Evolutionary conservation across 2,888 invertebrate genomes (phyloP), one percentile per base, ranked within the genome.

Genomic region (Cyclophora albipunctata): DNA sequence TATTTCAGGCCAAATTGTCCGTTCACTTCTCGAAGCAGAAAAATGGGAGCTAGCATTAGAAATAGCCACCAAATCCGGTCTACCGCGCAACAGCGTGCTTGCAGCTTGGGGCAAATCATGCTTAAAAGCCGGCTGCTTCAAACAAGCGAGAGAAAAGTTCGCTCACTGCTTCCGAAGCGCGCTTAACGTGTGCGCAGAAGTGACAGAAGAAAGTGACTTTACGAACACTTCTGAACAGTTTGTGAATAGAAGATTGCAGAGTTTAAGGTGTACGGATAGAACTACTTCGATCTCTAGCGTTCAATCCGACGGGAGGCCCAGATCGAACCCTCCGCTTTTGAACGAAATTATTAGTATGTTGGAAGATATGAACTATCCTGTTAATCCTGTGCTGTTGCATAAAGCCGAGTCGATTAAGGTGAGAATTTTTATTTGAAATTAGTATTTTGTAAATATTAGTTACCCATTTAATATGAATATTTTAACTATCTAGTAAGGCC

Each of bases 21-120:
- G 95, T 52, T 92, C 93, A 45, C 81, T 97, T 3, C 88, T 97
- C n/a, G 93, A 95, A 77, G 92, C 93, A 1, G 97, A 97, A 69
- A 92, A 96, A 69, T 96, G 96, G 94, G 91, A 93, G 52, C 76
- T 97, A 43, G 97, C 95, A 0, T 70, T 95, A 49, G 94, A 95
- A 69, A 93, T 98, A 44, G 96, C 96, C 2, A 94, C 96, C 0
- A 97, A 97, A 81, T 94, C 93, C 53, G 96, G 96, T 0, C 83
- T 96, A 20, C 93, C 96, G 20, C 90, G 92, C 4, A 91, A 91
- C 65, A 93, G 95, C 42, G 95, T 97, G 0, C 93, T 97, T 90
- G 94, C 94, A 0, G 94, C 95, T 0, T 96, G 97, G 95, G 97
- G 97, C 0, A 93, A 96, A 69, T 93, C 94, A 7, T 95, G 93